Base-by-base conservation (phyloP, 2,888 invertebrate species). In the Chouioia cunea region DNA sequence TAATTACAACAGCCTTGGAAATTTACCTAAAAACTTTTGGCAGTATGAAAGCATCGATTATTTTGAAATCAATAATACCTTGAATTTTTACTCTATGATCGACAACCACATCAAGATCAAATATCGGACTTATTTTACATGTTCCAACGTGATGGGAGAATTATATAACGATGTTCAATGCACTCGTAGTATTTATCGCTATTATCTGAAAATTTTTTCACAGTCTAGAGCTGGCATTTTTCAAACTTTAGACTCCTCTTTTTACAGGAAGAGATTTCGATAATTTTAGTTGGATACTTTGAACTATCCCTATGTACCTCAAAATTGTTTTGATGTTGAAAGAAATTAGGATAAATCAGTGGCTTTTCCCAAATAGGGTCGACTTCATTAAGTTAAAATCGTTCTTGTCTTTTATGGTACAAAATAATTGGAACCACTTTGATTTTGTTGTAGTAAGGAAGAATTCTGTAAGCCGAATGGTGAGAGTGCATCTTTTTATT, bases 281-380 rank as follows among this genome's bases (percentile, higher is more conserved):
- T 86, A 47, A 90, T 79, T 73, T n/a, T 87, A 87, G 56, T 88
- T 83, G 20, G 88, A 88, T 64, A 89, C 87, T 76, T 89, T 81
- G 27, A 87, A 88, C 89, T 90, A 64, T 89, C 89, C 58, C 90
- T 82, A 78, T 89, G 81, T 1, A 87, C 87, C n/a, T 86, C 86
- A 0, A 88, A 81, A 76, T 93, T 93, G 71, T 89, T 86, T 76
- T 88, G 87, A 71, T 90, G 87, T 4, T 88, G 86, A 75, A 93
- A 87, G 80, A 93, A 93, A 81, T 92, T 92, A 0, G 92, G 91
- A 74, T 91, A 88, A 74, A 93, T 87, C 60, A 88, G 84, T 0
- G 92, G 92, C 14, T 58, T 59, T 14, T 59, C 47, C 15, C 20
- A 50, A 3, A 44, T 53, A 0, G 66, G 66, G 44, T 66, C 66